Evolutionary conservation across 35 echinoderm and acorn worm genomes (phyloP).

Genomic region (Ophiothrix spiculata): DNA sequence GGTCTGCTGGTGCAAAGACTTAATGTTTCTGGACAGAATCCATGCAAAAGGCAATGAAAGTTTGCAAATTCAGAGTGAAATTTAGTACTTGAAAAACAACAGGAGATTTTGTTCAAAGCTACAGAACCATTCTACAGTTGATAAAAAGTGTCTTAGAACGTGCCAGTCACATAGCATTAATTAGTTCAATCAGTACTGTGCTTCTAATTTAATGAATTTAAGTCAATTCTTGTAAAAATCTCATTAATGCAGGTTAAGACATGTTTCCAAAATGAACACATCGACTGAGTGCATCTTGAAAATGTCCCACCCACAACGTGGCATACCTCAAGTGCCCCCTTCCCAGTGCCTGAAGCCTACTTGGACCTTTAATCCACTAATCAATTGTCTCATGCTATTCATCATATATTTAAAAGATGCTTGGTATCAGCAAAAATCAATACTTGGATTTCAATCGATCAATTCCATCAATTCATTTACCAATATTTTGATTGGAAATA

Average conservation of each 20-base stretch:
- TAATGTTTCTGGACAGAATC: too few species aligned
- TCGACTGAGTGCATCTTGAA: too few species aligned
- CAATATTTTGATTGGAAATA: neutral
- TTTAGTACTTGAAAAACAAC: too few species aligned
- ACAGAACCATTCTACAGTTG: too few species aligned
- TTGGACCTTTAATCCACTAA: neutral
- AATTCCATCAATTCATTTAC: neutral
- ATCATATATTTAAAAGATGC: neutral
- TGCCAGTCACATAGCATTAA: too few species aligned
- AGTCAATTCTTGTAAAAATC: neutral
- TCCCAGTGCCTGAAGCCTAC: neutral
- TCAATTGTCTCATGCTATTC: neutral
- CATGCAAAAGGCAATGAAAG: too few species aligned
- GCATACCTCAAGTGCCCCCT: neutral
- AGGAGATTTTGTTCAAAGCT: too few species aligned
- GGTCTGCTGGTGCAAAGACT: too few species aligned
- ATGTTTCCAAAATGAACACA: neutral
- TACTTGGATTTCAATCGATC: neutral
- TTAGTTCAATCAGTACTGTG: neutral
- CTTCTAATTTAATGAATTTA: neutral
- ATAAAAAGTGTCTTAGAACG: too few species aligned
- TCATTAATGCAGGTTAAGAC: neutral
- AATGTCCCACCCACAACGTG: neutral
- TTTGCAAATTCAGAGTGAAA: too few species aligned
- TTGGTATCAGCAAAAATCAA: neutral